phyloP scores from a whole-genome alignment of 2,113 vertebrate genomes.

The Paralichthys olivaceus region DNA sequence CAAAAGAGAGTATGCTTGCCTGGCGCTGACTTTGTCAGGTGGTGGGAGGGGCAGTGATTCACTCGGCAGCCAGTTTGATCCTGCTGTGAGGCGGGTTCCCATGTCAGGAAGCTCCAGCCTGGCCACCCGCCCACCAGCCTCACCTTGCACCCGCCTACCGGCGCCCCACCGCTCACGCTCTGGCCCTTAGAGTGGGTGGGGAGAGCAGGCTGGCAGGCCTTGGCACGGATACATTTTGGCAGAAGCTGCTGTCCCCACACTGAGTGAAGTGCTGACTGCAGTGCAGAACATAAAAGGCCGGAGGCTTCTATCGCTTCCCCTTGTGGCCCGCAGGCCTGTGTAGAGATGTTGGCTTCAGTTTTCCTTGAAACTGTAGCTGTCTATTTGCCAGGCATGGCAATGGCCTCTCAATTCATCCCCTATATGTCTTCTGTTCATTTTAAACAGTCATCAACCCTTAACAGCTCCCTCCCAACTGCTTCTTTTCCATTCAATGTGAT shows the following conservation, averaged over 20 bases:
- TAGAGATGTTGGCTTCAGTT: constrained; percentile 61
- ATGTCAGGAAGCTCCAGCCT: constrained; percentile 84
- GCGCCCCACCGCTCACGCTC: constrained; percentile 75
- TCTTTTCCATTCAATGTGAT: constrained; percentile 30
- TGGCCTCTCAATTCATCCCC: constrained; percentile 32
- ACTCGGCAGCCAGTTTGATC: constrained; percentile 79
- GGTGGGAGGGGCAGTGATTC: constrained; percentile 83
- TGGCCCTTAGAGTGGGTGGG: constrained; percentile 81
- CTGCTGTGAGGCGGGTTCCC: constrained; percentile 80
- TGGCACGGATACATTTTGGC: constrained; percentile 78
- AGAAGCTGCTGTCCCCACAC: constrained; percentile 77
- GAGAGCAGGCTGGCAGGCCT: constrained; percentile 77
- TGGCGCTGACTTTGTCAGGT: constrained; percentile 65
- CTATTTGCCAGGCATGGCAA: constrained; percentile 51
- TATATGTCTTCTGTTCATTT: constrained; percentile 41
- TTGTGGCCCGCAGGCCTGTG: constrained; percentile 69
- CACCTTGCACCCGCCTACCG: constrained; percentile 79
- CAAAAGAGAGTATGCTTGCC: constrained; percentile 63
- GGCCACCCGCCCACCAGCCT: constrained; percentile 82
- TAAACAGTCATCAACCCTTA: constrained; percentile 49
- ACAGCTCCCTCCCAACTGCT: constrained; percentile 42
- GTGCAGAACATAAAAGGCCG: constrained; percentile 76
- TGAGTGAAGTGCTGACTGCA: constrained; percentile 78
- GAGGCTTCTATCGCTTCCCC: constrained; percentile 69
- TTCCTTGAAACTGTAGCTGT: constrained; percentile 54